Evolutionary conservation across 2,797 vertebrate genomes (phyloP), one percentile per base, ranked within the genome.

Genomic region (Clarias pachynema): DNA sequence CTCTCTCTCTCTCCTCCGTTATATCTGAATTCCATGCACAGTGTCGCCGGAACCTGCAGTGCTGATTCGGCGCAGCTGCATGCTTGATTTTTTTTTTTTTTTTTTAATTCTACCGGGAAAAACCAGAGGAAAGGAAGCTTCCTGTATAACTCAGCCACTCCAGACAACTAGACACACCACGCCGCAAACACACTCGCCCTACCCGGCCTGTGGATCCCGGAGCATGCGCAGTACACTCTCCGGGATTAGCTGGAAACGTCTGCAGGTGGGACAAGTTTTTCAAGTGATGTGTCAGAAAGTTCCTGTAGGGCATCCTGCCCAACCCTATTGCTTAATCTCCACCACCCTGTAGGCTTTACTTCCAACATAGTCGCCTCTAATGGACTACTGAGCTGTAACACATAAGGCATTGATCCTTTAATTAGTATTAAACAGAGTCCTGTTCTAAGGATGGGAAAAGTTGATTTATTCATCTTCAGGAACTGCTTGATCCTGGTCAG

Each of bases 251-350:
- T 34, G 44, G 18, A 65, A 66, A 56, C 68, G 49, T 72, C 49
- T 86, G 74, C 88, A 87, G 84, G 85, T 88, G 88, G 70, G 86
- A 89, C 79, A 68, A 87, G 86, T 83, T 83, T 79, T 74, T 77
- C 82, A 86, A 66, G 83, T 83, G 4, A 31, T 18, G 22, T 66
- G 73, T 66, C 73, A 84, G 1, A 44, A 72, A 53, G 62, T 77
- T 65, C 62, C 73, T 66, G 63, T 34, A 66, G 16, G 60, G 60
- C 72, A 77, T 77, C 70, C 70, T 24, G 59, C 57, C 70, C 66
- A 60, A 29, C 79, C 79, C 79, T 79, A 24, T 24, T 44, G 15
- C 77, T 44, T 63, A 44, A 63, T 31, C 4, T 63, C 57, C 77
- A n/a, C 34, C 77, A 79, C 59, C 15, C 22, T 24, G n/a, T 18